Evolutionary conservation across 2,888 invertebrate species (phyloP).

Genomic region (Xestia rhomboidea): DNA sequence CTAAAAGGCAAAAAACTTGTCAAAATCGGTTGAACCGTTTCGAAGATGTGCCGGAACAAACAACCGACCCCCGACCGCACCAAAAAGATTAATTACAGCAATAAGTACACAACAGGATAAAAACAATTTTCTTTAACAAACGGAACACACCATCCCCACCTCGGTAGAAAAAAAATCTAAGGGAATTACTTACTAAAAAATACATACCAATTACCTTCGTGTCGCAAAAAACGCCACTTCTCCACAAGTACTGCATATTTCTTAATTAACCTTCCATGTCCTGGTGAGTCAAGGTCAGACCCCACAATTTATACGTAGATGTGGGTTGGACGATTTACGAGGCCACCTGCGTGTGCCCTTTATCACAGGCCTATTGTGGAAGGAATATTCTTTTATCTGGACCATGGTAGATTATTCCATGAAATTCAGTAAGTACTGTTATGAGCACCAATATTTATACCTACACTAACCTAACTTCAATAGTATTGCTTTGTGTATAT

Average conservation of each 20-base stretch:
- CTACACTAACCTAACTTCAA: not conserved
- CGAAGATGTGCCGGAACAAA: no score
- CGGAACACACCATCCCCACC: not conserved
- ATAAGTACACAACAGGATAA: not conserved
- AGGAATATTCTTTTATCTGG: slow-evolving; percentile 48
- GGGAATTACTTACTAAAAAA: slow-evolving; percentile 29
- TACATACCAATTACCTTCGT: slow-evolving; percentile 2
- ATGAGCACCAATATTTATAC: not conserved
- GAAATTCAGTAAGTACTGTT: not conserved
- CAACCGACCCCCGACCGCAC: no score
- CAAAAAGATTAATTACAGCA: not conserved
- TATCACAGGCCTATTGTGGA: slow-evolving; percentile 53
- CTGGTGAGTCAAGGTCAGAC: slow-evolving; percentile 54
- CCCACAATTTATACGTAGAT: slow-evolving; percentile 69
- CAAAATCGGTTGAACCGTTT: no score
- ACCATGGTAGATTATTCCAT: not conserved
- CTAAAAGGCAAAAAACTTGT: no score
- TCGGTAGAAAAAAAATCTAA: not conserved
- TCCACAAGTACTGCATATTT: slow-evolving; percentile 46
- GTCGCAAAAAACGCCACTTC: slow-evolving; percentile 24
- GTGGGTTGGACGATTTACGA: slow-evolving; percentile 70
- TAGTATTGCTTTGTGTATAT: no score
- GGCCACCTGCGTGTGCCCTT: slow-evolving; percentile 56
- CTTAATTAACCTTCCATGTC: slow-evolving; percentile 62
- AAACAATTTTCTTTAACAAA: not conserved